Evolutionary conservation across 2,797 vertebrate genomes (phyloP), one percentile per base, ranked within the genome.

Genomic region (Nothura maculosa): DNA sequence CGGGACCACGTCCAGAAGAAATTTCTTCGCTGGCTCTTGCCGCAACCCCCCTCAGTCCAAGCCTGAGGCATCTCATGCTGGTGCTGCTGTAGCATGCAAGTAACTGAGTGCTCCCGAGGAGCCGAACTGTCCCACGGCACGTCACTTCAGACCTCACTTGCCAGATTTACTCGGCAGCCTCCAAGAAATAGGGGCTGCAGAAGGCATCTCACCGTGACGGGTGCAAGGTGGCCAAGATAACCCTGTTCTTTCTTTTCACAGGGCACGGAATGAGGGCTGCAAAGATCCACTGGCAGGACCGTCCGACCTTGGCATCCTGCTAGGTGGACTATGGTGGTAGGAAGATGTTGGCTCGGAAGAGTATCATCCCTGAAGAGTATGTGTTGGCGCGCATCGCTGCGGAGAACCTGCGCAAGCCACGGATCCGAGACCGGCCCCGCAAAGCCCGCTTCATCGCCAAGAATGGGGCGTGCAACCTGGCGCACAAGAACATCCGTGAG

Each of bases 321-420:
- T 73, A 42, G 77, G 90, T 68, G 96, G 97, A 96, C 96, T 94
- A 97, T 97, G 97, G 95, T 89, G 82, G 76, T 62, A 62, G 92
- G 84, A 98, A 72, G 87, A 99, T 99, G 99, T 38, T 99, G 98
- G 98, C 99, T 68, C 98, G 99, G 13, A 99, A 99, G 90, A 99
- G 99, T 97, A 99, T 99, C 86, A 99, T 99, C 94, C 99, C 99
- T 4, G 99, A 99, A 97, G 99, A 99, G 96, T 99, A 99, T 78
- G 98, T 99, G 28, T 92, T 99, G 85, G 98, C 99, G 25, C 98
- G 99, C 54, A 98, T 98, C 2, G 99, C 97, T 2, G 99, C 99
- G 0, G 99, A 99, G 89, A 96, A 99, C 81, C 98, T 98, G 90
- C 98, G 99, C 74, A 99, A 99, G 67, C 99, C 99, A 1, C 99